These are phyloP conservation scores for Phataginus tetradactyla DNA, from an alignment of 2,797 vertebrate genomes.

Conservation along the genomic window DNA sequence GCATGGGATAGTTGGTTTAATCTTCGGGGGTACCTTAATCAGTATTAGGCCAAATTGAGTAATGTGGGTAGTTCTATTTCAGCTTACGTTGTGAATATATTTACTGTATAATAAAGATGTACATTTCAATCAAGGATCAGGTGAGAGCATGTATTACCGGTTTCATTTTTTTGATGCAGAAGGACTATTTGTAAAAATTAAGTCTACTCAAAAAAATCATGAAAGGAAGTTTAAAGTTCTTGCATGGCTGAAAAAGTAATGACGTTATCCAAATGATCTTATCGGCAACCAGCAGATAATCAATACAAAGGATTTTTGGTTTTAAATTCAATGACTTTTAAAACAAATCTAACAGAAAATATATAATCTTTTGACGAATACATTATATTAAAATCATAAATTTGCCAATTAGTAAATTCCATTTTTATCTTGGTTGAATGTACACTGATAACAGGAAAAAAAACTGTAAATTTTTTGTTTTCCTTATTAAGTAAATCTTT, in stretches of 20 bases:
- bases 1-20: not conserved
- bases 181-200: not conserved
- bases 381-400: not conserved
- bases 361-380: not conserved
- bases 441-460: not conserved
- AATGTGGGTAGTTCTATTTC: not conserved
- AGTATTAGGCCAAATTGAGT: not conserved
- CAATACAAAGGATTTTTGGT: not conserved
- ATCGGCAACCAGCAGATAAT: not conserved
- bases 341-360: not conserved
- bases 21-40: not conserved
- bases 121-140: not conserved
- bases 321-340: constrained; percentile 34
- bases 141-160: not conserved
- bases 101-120: not conserved
- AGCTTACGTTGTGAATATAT: not conserved
- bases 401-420: not conserved
- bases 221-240: not conserved
- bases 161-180: not conserved
- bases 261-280: not conserved
- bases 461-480: not conserved
- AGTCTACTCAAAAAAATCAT: not conserved
- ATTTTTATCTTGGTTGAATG: not conserved
- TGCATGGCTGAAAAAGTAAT: not conserved
- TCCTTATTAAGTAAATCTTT: not conserved